Base-by-base conservation (phyloP, 2,113 vertebrate species). In the Stigmatopora nigra region DNA sequence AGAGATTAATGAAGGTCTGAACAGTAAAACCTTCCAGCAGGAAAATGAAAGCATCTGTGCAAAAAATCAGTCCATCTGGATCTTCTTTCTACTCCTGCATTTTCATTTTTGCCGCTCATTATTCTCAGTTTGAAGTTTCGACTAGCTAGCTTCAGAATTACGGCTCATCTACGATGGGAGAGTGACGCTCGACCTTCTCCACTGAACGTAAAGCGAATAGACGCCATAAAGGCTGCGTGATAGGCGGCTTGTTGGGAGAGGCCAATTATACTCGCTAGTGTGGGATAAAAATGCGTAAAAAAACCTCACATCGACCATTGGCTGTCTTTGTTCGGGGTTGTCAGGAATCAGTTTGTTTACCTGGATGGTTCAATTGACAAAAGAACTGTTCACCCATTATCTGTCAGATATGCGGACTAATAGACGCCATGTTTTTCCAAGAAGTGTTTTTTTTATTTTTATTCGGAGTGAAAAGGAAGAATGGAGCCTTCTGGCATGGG, bases 1-100 rank as follows among this genome's bases (percentile, higher is more conserved):
- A 79, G 85, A 87, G 86, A 87, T 90, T 86, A 88, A 88, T 86
- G 83, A 75, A 87, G 84, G 82, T 81, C 76, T 48, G 45, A 79
- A 75, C 76, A 73, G 63, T 65, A 25, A 17, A 63, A 72, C 71
- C 79, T 82, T 69, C 71, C 71, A 38, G 68, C 44, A 72, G 81
- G 78, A 82, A 77, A 75, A 72, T 78, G 78, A 76, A 87, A 87
- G 77, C 88, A 87, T 85, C 83, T 81, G 87, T 76, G 83, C 71
- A 72, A 78, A 69, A 69, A 85, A 87, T 86, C 82, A 83, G 84
- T 57, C 81, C 72, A 63, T 77, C 75, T 78, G 84, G 71, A 63
- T 70, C 70, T 53, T 35, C 70, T 63, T 57, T 64, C 68, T 70
- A 64, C 68, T 48, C 6, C 60, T 73, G 35, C 17, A 62, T 19